Percentiles rank a stretch among this genome's conserved stretches.
phyloP scores from a whole-genome alignment of 2,113 vertebrate species.

The Rhizomys pruinosus region DNA sequence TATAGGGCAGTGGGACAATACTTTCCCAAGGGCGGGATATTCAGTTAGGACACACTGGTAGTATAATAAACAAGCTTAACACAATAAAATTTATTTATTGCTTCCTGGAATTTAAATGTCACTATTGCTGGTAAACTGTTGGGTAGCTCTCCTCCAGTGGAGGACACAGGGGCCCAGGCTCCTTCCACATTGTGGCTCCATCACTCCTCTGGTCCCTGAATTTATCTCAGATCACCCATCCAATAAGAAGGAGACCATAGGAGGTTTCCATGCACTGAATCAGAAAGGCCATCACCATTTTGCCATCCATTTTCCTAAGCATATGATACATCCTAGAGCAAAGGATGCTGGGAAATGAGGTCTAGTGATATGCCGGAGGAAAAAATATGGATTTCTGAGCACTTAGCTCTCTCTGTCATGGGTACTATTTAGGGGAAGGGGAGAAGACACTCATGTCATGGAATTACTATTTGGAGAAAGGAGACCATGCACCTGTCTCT shows the following conservation, averaged over 20 bases:
- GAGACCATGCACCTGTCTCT: background rate
- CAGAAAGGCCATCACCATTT: background rate
- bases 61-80: background rate
- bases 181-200: background rate
- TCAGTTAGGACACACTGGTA: background rate
- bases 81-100: background rate
- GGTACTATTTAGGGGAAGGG: background rate
- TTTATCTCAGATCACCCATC: background rate
- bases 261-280: background rate
- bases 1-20: too few species aligned
- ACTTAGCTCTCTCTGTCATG: background rate
- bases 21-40: background rate
- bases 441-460: background rate
- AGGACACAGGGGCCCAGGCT: background rate
- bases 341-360: background rate
- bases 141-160: background rate
- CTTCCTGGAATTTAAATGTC: background rate
- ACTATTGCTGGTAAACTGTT: background rate
- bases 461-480: slow-evolving; percentile 38
- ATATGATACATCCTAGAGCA: background rate
- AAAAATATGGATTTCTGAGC: background rate
- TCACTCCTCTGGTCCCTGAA: background rate
- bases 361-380: background rate
- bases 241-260: background rate
- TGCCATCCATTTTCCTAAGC: background rate